Percentiles rank a stretch among this genome's conserved stretches.
Evolutionary conservation across 2,113 vertebrate species (phyloP).

Genomic region (Hassar affinis): DNA sequence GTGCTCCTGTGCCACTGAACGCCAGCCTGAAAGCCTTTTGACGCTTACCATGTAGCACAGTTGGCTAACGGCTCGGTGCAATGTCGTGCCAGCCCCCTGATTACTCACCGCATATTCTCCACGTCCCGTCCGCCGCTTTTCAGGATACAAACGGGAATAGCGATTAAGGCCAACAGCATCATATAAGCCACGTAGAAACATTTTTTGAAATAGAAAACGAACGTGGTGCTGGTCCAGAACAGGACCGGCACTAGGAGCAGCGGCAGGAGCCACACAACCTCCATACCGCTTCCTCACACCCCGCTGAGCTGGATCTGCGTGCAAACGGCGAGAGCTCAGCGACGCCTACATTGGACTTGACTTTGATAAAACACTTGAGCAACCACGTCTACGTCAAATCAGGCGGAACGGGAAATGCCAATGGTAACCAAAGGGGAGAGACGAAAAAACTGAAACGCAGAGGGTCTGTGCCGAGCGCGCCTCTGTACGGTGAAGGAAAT

Average conservation of each 20-base stretch:
- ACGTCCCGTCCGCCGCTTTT: constrained; percentile 86
- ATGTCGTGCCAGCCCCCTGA: background rate
- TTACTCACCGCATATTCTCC: constrained; percentile 87
- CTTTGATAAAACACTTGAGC: constrained; percentile 36
- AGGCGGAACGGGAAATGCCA: background rate
- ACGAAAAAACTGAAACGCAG: background rate
- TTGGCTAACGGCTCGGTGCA: background rate
- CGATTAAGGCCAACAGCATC: constrained; percentile 69
- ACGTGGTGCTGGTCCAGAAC: constrained; percentile 76
- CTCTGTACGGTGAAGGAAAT: background rate
- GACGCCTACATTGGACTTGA: constrained; percentile 45
- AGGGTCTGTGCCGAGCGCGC: background rate
- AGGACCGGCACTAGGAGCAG: constrained; percentile 74
- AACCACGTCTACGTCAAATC: constrained; percentile 28
- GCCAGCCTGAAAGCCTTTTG: background rate
- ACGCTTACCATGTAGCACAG: background rate
- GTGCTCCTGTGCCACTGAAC: background rate
- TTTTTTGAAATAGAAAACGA: constrained; percentile 81
- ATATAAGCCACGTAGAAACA: constrained; percentile 81
- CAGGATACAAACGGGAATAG: constrained; percentile 76
- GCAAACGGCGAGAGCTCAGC: background rate
- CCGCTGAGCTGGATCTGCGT: background rate
- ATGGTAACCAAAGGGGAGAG: background rate
- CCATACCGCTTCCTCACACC: constrained; percentile 64
- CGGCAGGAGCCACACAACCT: constrained; percentile 68